phyloP scores from a whole-genome alignment of 2,888 invertebrate genomes.

The Apocheima hispidaria region DNA sequence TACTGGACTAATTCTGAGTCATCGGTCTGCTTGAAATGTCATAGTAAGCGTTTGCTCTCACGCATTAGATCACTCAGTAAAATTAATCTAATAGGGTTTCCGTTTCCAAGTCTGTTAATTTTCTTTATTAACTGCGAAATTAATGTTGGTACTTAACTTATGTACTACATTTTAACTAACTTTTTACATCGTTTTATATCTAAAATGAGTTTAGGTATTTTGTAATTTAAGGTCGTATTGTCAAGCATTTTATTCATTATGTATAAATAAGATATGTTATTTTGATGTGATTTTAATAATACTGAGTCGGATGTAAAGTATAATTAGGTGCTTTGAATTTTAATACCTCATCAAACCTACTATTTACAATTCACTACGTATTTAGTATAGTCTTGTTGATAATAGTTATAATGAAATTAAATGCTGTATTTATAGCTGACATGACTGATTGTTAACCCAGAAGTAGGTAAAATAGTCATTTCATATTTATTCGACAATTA shows the following conservation, averaged over 20 bases:
- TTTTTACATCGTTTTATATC: conserved; percentile 25
- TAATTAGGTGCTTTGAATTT: conserved; percentile 26
- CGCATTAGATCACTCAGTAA: too few species aligned
- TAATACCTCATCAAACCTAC: conserved; percentile 34
- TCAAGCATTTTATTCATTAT: conserved; percentile 82
- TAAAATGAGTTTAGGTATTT: conserved; percentile 28
- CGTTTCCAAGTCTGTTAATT: background rate
- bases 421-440: background rate
- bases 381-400: conserved; percentile 37
- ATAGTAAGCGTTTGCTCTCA: too few species aligned
- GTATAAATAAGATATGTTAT: conserved; percentile 83
- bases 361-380: conserved; percentile 43
- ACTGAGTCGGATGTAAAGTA: conserved; percentile 50
- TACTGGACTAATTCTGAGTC: too few species aligned
- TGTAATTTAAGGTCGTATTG: conserved; percentile 80
- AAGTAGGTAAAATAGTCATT: background rate
- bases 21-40: too few species aligned
- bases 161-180: background rate
- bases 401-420: conserved; percentile 25
- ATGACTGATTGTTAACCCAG: background rate
- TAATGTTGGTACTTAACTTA: background rate
- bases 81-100: too few species aligned
- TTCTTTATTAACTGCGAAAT: background rate
- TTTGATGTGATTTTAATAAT: conserved; percentile 67
- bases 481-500: too few species aligned